phyloP scores from a whole-genome alignment of 2,888 invertebrate species.

The Periphyllus acericola region DNA sequence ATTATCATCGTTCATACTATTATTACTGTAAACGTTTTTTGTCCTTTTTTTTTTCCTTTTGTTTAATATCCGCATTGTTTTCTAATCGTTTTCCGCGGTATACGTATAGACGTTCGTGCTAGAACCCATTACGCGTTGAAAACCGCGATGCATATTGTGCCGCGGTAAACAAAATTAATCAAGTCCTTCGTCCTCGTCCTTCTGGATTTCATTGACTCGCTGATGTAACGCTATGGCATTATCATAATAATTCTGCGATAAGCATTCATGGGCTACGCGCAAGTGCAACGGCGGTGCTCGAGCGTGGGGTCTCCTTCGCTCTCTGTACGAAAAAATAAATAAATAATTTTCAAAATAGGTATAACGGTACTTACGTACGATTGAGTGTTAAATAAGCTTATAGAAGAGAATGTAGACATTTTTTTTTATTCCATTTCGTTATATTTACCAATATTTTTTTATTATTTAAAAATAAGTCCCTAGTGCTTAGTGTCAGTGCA shows the following conservation, averaged over 20 bases:
- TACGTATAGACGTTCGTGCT: slow-evolving; percentile 28
- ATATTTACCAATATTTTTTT: no score
- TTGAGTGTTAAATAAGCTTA: no score
- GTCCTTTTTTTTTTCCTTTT: background rate
- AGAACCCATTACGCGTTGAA: background rate
- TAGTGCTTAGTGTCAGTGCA: no score
- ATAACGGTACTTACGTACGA: no score
- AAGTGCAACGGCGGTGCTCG: no score
- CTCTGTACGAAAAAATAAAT: no score
- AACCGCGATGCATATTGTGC: no score
- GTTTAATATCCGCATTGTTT: slow-evolving; percentile 12
- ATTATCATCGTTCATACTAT: background rate
- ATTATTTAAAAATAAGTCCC: no score
- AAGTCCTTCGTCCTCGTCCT: background rate
- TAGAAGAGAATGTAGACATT: no score
- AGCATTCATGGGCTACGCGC: background rate
- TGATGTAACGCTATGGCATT: background rate
- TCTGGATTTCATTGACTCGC: background rate
- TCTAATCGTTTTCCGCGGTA: background rate
- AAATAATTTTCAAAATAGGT: no score
- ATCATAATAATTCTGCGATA: background rate
- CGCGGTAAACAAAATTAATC: background rate
- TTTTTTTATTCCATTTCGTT: no score
- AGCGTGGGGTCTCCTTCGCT: no score
- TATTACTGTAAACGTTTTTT: background rate